Percentiles rank a stretch among this genome's conserved stretches.
phyloP scores from a whole-genome alignment of 2,888 invertebrate species.

The Cheiracanthium punctorium region DNA sequence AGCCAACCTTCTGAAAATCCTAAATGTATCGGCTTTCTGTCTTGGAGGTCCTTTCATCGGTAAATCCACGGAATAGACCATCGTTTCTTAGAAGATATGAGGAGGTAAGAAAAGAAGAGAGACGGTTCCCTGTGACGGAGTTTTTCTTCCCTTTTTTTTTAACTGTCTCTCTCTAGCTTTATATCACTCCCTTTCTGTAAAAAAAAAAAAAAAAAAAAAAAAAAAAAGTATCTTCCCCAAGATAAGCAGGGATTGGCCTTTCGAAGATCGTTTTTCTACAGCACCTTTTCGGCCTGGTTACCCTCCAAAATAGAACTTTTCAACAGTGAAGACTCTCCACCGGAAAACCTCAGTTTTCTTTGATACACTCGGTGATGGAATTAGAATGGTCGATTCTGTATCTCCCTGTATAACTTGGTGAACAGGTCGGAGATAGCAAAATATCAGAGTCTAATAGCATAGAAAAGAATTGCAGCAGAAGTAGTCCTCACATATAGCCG shows the following conservation, averaged over 20 bases:
- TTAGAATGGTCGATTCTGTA: too few species aligned
- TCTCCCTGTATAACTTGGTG: too few species aligned
- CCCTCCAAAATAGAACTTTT: slow-evolving; percentile 17
- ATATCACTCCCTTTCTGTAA: slow-evolving; percentile 20
- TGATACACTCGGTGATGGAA: too few species aligned
- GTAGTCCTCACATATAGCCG: too few species aligned
- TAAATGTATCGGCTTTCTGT: slow-evolving; percentile 29
- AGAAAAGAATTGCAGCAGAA: too few species aligned
- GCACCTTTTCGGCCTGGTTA: slow-evolving; percentile 22
- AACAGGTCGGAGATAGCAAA: too few species aligned
- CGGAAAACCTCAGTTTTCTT: slow-evolving; percentile 4
- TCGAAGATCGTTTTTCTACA: slow-evolving; percentile 47
- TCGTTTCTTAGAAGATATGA: slow-evolving; percentile 44
- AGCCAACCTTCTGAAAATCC: slow-evolving; percentile 32
- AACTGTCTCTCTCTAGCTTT: slow-evolving; percentile 28
- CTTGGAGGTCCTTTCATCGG: slow-evolving; percentile 36
- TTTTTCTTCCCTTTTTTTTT: slow-evolving; percentile 15
- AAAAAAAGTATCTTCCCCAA: slow-evolving; percentile 2
- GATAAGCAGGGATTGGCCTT: slow-evolving; percentile 56
- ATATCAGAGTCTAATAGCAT: too few species aligned
- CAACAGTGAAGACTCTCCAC: slow-evolving; percentile 6
- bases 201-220: too few species aligned
- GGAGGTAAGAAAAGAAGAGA: slow-evolving; percentile 37
- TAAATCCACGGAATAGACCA: slow-evolving; percentile 26
- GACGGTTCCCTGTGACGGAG: slow-evolving; percentile 23